Base-by-base conservation (phyloP, 2,888 invertebrate species). In the Eupeodes latifasciatus region DNA sequence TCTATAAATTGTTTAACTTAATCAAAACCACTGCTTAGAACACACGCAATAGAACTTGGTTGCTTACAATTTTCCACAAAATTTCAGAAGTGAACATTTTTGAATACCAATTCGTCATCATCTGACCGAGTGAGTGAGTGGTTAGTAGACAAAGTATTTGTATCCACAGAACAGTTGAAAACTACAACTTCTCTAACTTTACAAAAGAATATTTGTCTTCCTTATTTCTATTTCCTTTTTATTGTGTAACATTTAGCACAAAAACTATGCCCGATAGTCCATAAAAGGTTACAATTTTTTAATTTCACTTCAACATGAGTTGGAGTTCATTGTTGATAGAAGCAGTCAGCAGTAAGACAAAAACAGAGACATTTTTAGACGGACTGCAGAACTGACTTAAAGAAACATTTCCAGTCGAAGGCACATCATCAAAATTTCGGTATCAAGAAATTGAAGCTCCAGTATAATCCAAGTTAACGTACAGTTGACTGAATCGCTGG, bases 351-450 rank as follows among this genome's bases (percentile, higher is more conserved):
- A 40, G 19, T 27, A 27, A 9, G 7, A 19, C 19, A 19, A 27
- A 55, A 10, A 19, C 7, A 19, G 19, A 55, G 55, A 55, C 7
- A 19, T 3, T 4, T 19, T 10, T 27, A 27, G 19, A 19, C 10
- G 19, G 19, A 55, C 10, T 19, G 55, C 6, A 55, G 19, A n/a
- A n/a, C 10, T 59, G 47, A 72, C 59, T 72, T 78, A 40, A 66
- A 61, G 59, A 72, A 57, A 64, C 59, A 72, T 77, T 77, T 77
- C 44, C 81, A 53, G 49, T 61, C 40, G 19, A 71, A 77, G 51
- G 81, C 71, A 81, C 81, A 72, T 27, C 53, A 69, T 27, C 53
- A n/a, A 55, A 44, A 34, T 40, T 62, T 57, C 10, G 36, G 62
- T n/a, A 55, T 55, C 47, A 53, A 77, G 71, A 49, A 69, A 40